These are phyloP conservation scores for Sebastes alutus DNA, from an alignment of 2,797 vertebrate species.

Conservation along the genomic window DNA sequence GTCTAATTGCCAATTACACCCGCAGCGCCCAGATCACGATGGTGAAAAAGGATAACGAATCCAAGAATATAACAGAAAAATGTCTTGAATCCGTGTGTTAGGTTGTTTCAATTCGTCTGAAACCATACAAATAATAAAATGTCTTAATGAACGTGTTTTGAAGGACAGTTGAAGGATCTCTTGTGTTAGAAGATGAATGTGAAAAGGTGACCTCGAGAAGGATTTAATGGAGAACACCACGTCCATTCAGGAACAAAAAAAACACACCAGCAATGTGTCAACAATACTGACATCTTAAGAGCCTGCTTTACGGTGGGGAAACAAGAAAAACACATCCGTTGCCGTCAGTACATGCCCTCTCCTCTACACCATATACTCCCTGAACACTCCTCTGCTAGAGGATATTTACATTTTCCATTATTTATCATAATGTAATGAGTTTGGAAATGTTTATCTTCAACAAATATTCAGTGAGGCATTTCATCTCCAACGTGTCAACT, in stretches of 20 bases:
- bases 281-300: slow-evolving; percentile 35
- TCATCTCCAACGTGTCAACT: neutral
- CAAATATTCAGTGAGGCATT: neutral
- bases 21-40: slow-evolving; percentile 32
- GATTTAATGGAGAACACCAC: slow-evolving; percentile 1
- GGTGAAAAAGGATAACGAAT: slow-evolving; percentile 18
- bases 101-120: neutral
- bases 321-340: slow-evolving; percentile 3
- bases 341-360: neutral
- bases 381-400: neutral
- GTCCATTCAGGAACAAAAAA: neutral
- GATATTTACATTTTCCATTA: neutral
- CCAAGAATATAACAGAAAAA: neutral
- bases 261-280: slow-evolving; percentile 7
- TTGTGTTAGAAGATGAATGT: neutral
- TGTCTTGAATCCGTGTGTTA: neutral
- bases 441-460: neutral
- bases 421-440: neutral
- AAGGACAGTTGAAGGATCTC: slow-evolving; percentile 20
- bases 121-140: slow-evolving; percentile 3
- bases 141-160: neutral
- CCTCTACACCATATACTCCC: neutral
- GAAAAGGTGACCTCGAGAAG: slow-evolving; percentile 28
- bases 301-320: slow-evolving; percentile 4
- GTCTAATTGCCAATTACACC: slow-evolving; percentile 69